Conservation (phyloP, 2,888 invertebrate species). For the Dexiosoma caninum region DNA sequence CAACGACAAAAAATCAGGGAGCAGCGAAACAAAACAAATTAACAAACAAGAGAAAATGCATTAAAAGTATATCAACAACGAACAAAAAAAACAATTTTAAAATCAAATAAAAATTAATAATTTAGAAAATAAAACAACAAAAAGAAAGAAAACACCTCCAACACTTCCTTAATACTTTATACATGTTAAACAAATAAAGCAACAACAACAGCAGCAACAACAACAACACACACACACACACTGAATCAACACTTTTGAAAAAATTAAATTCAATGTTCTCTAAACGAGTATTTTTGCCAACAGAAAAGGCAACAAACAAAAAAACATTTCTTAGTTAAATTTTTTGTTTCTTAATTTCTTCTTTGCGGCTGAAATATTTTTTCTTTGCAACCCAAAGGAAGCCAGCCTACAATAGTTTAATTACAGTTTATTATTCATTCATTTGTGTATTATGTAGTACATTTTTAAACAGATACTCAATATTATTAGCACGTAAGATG, state of each 20-base stretch:
- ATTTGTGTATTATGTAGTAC: slow-evolving; percentile 26
- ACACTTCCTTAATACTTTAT: slow-evolving; percentile 36
- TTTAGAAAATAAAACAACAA: slow-evolving; percentile 27
- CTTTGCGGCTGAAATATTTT: slow-evolving; percentile 7
- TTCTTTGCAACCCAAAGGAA: neutral
- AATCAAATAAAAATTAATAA: slow-evolving; percentile 3
- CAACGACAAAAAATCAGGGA: slow-evolving; percentile 2
- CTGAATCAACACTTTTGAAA: neutral
- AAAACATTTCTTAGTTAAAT: slow-evolving; percentile 8
- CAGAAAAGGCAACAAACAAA: slow-evolving; percentile 11
- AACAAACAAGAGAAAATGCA: neutral
- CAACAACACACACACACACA: slow-evolving; percentile 56
- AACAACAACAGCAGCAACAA: slow-evolving; percentile 48
- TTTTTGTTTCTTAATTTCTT: neutral
- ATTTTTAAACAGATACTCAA: slow-evolving; percentile 61
- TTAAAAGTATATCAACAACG: neutral
- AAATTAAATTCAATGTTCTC: too few species aligned
- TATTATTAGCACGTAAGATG: slow-evolving; percentile 49
- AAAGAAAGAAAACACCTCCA: slow-evolving; percentile 18
- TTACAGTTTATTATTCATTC: slow-evolving; percentile 50
- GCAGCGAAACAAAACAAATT: neutral
- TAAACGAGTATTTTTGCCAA: slow-evolving; percentile 13
- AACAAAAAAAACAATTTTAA: neutral
- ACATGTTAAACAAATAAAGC: slow-evolving; percentile 32
- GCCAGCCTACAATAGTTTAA: slow-evolving; percentile 55